Evolutionary conservation across 2,888 invertebrate genomes (phyloP).

Genomic region (Athetis lepigone): DNA sequence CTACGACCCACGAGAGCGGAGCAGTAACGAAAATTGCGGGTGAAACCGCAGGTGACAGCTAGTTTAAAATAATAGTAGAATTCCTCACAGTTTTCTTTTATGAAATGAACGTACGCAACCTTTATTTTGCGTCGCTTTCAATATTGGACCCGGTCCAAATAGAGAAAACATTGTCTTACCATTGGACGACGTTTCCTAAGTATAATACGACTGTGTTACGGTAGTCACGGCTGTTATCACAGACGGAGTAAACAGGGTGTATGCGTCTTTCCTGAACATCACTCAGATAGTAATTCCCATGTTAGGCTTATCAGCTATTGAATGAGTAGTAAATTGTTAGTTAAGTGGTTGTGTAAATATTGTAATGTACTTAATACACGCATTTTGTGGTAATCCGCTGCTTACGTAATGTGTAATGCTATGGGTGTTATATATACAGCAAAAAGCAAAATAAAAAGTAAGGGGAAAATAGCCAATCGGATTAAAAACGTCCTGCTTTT

Average conservation of each 20-base stretch:
- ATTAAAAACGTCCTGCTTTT: too few relatives aligned
- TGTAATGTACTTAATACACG: background rate
- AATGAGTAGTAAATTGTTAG: too few relatives aligned
- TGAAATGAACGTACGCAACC: slow-evolving; percentile 40
- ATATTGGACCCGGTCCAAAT: slow-evolving; percentile 60
- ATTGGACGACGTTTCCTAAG: slow-evolving; percentile 57
- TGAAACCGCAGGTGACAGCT: too few relatives aligned
- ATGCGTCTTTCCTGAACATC: slow-evolving; percentile 19
- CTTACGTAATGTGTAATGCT: too few relatives aligned
- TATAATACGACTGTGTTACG: slow-evolving; percentile 54
- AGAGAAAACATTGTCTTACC: slow-evolving; percentile 63
- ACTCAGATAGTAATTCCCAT: background rate
- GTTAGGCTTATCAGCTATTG: background rate
- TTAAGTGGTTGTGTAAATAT: background rate
- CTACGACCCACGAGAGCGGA: too few relatives aligned
- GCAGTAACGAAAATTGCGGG: too few relatives aligned
- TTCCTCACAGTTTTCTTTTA: slow-evolving; percentile 12
- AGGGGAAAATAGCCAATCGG: too few relatives aligned
- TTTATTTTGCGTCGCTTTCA: slow-evolving; percentile 40
- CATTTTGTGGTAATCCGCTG: too few relatives aligned
- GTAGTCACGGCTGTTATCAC: slow-evolving; percentile 37
- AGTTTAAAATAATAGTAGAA: too few relatives aligned
- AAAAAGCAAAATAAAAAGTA: too few relatives aligned
- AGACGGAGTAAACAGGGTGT: slow-evolving; percentile 21
- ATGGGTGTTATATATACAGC: too few relatives aligned